Conservation (phyloP, 1,140 invertebrate genomes). For the Musca domestica region DNA sequence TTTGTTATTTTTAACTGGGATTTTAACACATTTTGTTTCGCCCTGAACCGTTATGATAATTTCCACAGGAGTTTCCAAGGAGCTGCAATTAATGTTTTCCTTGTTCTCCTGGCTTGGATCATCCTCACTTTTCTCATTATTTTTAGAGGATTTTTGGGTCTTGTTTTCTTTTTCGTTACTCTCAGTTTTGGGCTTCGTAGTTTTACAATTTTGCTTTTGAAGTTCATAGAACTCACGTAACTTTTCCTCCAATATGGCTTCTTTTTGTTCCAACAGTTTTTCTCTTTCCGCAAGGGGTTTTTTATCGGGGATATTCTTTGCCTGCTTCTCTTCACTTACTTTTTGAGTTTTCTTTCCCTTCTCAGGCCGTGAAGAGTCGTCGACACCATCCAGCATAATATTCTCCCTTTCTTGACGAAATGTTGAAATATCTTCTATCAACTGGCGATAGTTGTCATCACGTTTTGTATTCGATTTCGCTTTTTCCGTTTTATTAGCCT, state of each 20-base stretch:
- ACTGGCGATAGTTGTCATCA: slow-evolving; percentile 32
- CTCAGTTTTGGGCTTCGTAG: background rate
- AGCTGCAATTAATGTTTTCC: background rate
- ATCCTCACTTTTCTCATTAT: background rate
- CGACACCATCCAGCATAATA: slow-evolving; percentile 28
- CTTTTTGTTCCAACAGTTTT: slow-evolving; percentile 39
- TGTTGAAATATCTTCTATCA: slow-evolving; percentile 36
- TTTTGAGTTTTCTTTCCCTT: background rate
- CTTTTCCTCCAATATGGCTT: slow-evolving; percentile 38
- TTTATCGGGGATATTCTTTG: too few relatives aligned
- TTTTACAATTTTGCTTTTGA: slow-evolving; percentile 7
- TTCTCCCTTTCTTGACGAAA: slow-evolving; percentile 35
- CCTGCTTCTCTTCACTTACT: too few relatives aligned
- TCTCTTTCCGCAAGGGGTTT: slow-evolving; percentile 22
- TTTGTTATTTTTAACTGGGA: background rate
- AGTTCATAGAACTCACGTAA: slow-evolving; percentile 36
- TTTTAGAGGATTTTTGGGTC: background rate
- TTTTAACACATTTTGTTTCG: slow-evolving; percentile 29
- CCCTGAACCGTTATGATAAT: slow-evolving; percentile 45
- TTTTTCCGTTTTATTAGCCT: background rate
- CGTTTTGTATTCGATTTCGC: background rate
- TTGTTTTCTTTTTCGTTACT: background rate
- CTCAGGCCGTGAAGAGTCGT: too few relatives aligned
- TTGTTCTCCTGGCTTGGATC: background rate
- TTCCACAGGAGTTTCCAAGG: slow-evolving; percentile 36